Conservation (phyloP, 1,140 invertebrate genomes). For the Atopsyche davidsoni region DNA sequence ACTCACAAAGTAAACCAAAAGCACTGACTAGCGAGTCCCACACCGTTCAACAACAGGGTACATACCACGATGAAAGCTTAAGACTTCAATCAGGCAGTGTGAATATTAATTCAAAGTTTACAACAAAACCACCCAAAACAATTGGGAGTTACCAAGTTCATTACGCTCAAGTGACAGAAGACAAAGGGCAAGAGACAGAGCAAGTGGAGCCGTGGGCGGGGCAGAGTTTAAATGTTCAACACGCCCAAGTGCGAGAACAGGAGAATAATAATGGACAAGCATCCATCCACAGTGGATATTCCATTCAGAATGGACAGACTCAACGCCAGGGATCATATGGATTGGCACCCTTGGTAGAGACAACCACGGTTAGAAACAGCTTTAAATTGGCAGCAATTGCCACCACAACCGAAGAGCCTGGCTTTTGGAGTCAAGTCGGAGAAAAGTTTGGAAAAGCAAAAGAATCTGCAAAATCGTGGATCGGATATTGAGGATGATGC, state of each 20-base stretch:
- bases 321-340: background rate
- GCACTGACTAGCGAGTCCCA: too few relatives aligned
- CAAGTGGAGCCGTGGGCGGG: background rate
- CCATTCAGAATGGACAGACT: constrained; percentile 3
- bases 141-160: background rate
- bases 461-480: constrained; percentile 47
- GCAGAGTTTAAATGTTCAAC: background rate
- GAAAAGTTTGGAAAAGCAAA: constrained; percentile 49
- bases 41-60: too few relatives aligned
- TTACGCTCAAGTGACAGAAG: background rate
- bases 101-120: background rate
- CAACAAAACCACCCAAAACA: background rate
- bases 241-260: background rate
- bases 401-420: constrained; percentile 36
- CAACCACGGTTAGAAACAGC: constrained; percentile 1
- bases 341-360: background rate
- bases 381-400: constrained; percentile 31
- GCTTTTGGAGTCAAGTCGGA: constrained; percentile 51
- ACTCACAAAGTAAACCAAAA: too few relatives aligned
- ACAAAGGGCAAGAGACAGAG: background rate
- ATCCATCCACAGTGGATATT: too few relatives aligned
- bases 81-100: background rate
- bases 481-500: constrained; percentile 35
- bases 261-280: background rate
- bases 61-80: too few relatives aligned